These are phyloP conservation scores for Polydrusus cervinus DNA, from an alignment of 2,888 invertebrate genomes.

Conservation along the genomic window DNA sequence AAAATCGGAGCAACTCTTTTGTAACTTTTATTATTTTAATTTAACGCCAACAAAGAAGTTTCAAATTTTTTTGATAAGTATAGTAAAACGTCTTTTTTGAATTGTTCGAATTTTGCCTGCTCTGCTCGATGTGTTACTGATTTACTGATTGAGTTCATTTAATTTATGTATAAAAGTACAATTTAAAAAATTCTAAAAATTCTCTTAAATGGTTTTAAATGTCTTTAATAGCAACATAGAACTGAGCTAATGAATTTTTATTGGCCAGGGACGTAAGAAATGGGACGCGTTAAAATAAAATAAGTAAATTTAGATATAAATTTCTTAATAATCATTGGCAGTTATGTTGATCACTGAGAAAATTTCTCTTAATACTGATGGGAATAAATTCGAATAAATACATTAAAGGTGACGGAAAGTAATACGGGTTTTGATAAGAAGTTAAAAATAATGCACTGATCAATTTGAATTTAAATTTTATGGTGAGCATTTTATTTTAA, in stretches of 20 bases:
- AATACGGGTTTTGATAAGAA: conserved; percentile 31
- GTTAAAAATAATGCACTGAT: conserved; percentile 28
- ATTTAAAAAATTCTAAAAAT: conserved; percentile 31
- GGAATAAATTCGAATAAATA: conserved; percentile 29
- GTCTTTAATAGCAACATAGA: conserved; percentile 23
- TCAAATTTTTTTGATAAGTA: too few species aligned
- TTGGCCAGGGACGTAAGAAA: conserved; percentile 25
- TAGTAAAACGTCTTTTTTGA: not conserved
- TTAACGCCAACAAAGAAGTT: too few species aligned
- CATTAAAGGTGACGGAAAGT: conserved; percentile 35
- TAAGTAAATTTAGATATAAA: conserved; percentile 42
- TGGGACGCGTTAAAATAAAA: conserved; percentile 24
- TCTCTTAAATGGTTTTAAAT: conserved; percentile 25
- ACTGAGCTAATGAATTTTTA: conserved; percentile 44
- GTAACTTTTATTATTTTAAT: too few species aligned
- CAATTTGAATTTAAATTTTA: conserved; percentile 40
- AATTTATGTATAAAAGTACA: not conserved
- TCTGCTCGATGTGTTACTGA: too few species aligned
- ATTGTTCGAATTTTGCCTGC: too few species aligned
- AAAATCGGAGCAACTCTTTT: too few species aligned
- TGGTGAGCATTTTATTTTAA: conserved; percentile 34
- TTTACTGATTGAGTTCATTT: not conserved
- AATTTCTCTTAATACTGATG: conserved; percentile 27
- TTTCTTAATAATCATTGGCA: conserved; percentile 33
- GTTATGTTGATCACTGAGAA: conserved; percentile 36